Evolutionary conservation across 2,797 vertebrate genomes (phyloP).

Genomic region (Cebuella pygmaea): DNA sequence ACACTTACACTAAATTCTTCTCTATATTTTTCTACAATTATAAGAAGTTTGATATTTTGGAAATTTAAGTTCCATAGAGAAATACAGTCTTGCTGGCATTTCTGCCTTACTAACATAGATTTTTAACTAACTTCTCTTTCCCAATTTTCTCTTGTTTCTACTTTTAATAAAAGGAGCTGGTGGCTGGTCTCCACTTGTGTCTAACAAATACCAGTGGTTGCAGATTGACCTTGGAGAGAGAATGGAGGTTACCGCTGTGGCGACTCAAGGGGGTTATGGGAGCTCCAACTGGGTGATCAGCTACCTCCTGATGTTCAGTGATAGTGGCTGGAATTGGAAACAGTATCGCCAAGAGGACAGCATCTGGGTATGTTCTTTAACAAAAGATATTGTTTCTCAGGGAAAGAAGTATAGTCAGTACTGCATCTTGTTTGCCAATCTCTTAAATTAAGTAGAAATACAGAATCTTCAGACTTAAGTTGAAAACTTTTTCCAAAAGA

Average conservation of each 20-base stretch:
- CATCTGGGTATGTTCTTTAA: slow-evolving; percentile 87
- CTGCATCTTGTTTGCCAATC: background rate
- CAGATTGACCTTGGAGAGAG: slow-evolving; percentile 91
- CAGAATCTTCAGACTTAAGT: background rate
- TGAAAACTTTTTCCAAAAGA: slow-evolving; percentile 6
- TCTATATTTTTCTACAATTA: background rate
- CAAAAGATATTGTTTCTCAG: background rate
- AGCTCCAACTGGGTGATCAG: slow-evolving; percentile 93
- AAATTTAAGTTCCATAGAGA: background rate
- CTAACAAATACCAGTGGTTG: slow-evolving; percentile 91
- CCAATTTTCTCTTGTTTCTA: slow-evolving; percentile 18
- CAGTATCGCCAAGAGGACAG: slow-evolving; percentile 91
- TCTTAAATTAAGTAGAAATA: background rate
- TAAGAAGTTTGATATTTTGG: background rate
- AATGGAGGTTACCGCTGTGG: slow-evolving; percentile 89
- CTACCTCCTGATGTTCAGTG: slow-evolving; percentile 91
- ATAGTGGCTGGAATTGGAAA: slow-evolving; percentile 92
- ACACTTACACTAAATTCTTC: background rate
- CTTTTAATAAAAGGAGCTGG: slow-evolving; percentile 87
- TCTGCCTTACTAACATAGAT: background rate
- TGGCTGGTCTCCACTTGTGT: slow-evolving; percentile 91
- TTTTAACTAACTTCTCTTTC: background rate
- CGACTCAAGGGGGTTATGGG: slow-evolving; percentile 92
- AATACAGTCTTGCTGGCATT: background rate
- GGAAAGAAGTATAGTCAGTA: rapidly evolving